Base-by-base conservation (phyloP, 2,113 vertebrate species). In the Ctenodactylus gundi region DNA sequence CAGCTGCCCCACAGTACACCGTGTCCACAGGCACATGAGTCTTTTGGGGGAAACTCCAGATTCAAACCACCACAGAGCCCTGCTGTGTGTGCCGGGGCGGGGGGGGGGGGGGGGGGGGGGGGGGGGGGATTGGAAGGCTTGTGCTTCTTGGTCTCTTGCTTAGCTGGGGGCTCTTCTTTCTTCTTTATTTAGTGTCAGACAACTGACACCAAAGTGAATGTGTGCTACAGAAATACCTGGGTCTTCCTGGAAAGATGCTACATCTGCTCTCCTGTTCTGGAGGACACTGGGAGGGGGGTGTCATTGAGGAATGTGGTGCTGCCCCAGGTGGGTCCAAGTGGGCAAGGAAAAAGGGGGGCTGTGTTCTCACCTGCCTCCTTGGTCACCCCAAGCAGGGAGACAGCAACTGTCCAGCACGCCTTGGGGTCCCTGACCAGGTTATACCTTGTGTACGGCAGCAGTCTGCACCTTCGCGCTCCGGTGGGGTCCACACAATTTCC, bases 331-430 rank as follows among this genome's bases (percentile, higher is more conserved):
- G 60, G 20, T 3, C 44, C 7, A 2, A 51, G 46, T 25, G 15
- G 12, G 7, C 27, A 41, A 21, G 31, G 8, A 20, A 0, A 5
- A 1, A 1, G 17, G n/a, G 5, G 18, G 10, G 1, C 13, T n/a
- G 3, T 5, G 0, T 1, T 15, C 9, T 11, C 2, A 3, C n/a
- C 39, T 0, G 4, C 0, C 0, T 25, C 7, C 62, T 17, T 15
- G 46, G 17, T 34, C 73, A 7, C 36, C 15, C 62, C 1, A 6
- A 12, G 11, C 55, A 27, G 0, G 68, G 36, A n/a, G 39, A 55
- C 20, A 60, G 46, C 11, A 23, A 6, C 31, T 29, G 20, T 1
- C 14, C 12, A 51, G 31, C 34, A 27, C 1, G 6, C 53, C 10
- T 23, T 36, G 0, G 39, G 53, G 80, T 18, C 51, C 55, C 58